Conservation (phyloP, 2,888 invertebrate genomes). For the Netelia virgata region DNA sequence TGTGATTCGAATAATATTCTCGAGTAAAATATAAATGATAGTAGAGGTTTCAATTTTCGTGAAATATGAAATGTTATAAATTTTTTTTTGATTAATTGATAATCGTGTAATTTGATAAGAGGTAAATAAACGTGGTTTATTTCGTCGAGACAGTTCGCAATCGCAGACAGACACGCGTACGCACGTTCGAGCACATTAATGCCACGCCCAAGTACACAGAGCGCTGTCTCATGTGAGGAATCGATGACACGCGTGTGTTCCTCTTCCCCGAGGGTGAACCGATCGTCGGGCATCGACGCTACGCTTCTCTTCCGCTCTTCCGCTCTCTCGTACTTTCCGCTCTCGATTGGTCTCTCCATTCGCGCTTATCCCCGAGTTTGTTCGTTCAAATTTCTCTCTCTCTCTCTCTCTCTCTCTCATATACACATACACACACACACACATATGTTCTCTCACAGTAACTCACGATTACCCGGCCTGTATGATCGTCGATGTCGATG, state of each 20-base stretch:
- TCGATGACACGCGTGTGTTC: slow-evolving; percentile 54
- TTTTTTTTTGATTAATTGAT: too few relatives aligned
- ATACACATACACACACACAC: neutral
- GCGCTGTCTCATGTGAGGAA: slow-evolving; percentile 40
- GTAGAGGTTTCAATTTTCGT: too few relatives aligned
- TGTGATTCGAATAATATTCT: too few relatives aligned
- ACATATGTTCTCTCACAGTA: slow-evolving; percentile 12
- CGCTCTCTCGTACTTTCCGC: neutral
- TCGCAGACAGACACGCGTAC: too few relatives aligned
- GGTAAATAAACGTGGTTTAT: too few relatives aligned
- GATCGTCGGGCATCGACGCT: slow-evolving; percentile 7
- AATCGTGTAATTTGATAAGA: too few relatives aligned
- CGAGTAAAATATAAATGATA: too few relatives aligned
- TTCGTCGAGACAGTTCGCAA: neutral
- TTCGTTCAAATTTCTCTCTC: slow-evolving; percentile 11
- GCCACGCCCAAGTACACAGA: slow-evolving; percentile 40
- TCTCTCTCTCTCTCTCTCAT: slow-evolving; percentile 25
- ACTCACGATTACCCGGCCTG: neutral
- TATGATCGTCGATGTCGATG: slow-evolving; percentile 10
- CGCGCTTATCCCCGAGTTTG: too few relatives aligned
- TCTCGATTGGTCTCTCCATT: neutral
- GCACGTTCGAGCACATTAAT: too few relatives aligned
- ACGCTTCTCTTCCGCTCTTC: slow-evolving; percentile 11
- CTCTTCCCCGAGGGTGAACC: slow-evolving; percentile 44
- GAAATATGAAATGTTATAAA: too few relatives aligned